Percentiles rank a stretch among this genome's conserved stretches.
Evolutionary conservation across 1,140 invertebrate species (phyloP).

Genomic region (Drosophila pruinosa): DNA sequence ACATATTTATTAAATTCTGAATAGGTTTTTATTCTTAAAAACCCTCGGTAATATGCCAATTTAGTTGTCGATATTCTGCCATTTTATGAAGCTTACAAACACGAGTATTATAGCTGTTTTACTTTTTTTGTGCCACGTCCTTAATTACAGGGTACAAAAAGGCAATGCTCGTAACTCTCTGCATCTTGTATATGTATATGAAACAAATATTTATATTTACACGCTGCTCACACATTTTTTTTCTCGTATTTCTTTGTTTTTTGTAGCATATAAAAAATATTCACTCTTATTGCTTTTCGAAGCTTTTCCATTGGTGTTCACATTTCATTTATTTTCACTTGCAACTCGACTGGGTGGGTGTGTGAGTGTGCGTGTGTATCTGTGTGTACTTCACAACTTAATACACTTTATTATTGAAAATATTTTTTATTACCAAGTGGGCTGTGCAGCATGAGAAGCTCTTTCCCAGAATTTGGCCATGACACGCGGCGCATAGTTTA

Average conservation of each 20-base stretch:
- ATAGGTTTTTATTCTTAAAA: too few relatives aligned
- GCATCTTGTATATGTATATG: slow-evolving; percentile 30
- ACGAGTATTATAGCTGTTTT: too few relatives aligned
- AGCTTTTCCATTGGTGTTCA: slow-evolving; percentile 75
- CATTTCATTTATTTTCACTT: slow-evolving; percentile 80
- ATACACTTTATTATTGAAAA: slow-evolving; percentile 82
- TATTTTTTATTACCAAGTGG: slow-evolving; percentile 79
- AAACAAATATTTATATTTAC: slow-evolving; percentile 78
- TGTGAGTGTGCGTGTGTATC: slow-evolving; percentile 15
- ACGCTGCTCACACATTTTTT: slow-evolving; percentile 51
- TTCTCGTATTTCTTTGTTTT: slow-evolving; percentile 54
- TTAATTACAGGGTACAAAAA: slow-evolving; percentile 23
- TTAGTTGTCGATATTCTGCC: background rate
- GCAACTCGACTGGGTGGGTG: slow-evolving; percentile 19
- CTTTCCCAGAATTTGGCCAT: slow-evolving; percentile 66
- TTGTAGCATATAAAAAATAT: slow-evolving; percentile 47
- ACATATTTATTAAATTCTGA: too few relatives aligned
- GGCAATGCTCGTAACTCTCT: slow-evolving; percentile 23
- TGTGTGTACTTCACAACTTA: slow-evolving; percentile 78
- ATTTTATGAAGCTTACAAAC: too few relatives aligned
- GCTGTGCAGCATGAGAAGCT: slow-evolving; percentile 28
- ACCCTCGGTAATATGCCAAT: too few relatives aligned
- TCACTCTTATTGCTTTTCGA: slow-evolving; percentile 76
- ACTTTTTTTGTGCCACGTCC: background rate
- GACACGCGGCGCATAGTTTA: slow-evolving; percentile 64